Evolutionary conservation across 2,113 vertebrate genomes (phyloP).

Genomic region (Oxyura jamaicensis): DNA sequence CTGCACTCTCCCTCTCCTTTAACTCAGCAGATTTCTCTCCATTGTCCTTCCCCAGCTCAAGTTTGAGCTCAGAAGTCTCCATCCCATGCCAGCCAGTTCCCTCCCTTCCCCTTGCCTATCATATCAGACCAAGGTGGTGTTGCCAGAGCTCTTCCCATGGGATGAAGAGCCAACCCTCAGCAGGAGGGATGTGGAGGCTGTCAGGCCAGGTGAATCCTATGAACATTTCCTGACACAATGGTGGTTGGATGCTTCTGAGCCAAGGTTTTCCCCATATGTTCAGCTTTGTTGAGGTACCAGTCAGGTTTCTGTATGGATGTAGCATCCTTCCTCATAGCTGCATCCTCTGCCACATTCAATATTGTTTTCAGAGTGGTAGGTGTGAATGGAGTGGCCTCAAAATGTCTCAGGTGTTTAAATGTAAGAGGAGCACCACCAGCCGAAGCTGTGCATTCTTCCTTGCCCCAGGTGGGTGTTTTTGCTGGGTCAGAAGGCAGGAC

Average conservation of each 20-base stretch:
- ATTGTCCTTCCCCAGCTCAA: not conserved
- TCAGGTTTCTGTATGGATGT: not conserved
- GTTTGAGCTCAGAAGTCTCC: not conserved
- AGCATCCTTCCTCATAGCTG: not conserved
- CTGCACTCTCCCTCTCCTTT: not conserved
- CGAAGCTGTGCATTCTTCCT: not conserved
- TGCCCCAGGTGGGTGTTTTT: not conserved
- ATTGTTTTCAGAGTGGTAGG: not conserved
- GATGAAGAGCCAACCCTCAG: not conserved
- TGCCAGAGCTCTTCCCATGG: not conserved
- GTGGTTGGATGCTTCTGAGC: not conserved
- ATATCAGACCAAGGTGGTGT: not conserved
- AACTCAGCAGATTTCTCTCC: not conserved
- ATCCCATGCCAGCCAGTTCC: not conserved
- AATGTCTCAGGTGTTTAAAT: not conserved
- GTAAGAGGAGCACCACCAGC: not conserved
- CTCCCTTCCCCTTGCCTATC: not conserved
- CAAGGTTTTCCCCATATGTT: not conserved
- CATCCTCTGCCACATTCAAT: not conserved
- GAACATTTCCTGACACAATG: not conserved
- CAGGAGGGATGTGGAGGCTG: not conserved
- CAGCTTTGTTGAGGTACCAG: not conserved
- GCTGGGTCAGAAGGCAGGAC: not conserved
- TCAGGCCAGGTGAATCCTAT: not conserved
- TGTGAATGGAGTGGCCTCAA: not conserved